Evolutionary conservation across 2,113 vertebrate genomes (phyloP).

Genomic region (Pedetes capensis): DNA sequence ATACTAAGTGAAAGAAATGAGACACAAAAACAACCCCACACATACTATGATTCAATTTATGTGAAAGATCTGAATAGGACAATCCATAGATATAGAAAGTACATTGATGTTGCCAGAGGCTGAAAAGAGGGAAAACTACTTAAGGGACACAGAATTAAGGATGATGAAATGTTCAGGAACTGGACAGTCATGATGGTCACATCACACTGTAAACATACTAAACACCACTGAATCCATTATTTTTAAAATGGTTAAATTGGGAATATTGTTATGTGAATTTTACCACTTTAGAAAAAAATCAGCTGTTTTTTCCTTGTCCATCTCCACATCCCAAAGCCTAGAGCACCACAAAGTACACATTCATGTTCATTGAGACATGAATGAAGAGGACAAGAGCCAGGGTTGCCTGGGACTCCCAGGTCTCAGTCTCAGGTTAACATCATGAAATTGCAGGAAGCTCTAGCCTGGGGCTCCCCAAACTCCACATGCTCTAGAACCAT

Average conservation of each 20-base stretch:
- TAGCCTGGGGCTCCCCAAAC: not conserved
- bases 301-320: too few species aligned
- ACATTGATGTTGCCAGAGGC: not conserved
- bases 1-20: not conserved
- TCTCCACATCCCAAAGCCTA: not conserved
- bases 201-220: not conserved
- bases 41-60: not conserved
- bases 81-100: not conserved
- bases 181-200: not conserved
- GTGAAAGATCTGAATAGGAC: not conserved
- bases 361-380: not conserved
- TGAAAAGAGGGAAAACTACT: not conserved
- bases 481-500: not conserved
- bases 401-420: not conserved
- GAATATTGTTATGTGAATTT: not conserved
- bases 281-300: too few species aligned
- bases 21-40: not conserved
- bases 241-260: not conserved
- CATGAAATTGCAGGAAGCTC: not conserved
- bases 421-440: not conserved
- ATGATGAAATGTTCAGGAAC: not conserved
- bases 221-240: not conserved
- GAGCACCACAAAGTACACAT: not conserved
- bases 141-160: not conserved
- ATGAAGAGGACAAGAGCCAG: not conserved